A percentile compares a stretch with the other conserved stretches of the same genome.
phyloP scores from a whole-genome alignment of 2,888 invertebrate species.

The Theodoxus fluviatilis region DNA sequence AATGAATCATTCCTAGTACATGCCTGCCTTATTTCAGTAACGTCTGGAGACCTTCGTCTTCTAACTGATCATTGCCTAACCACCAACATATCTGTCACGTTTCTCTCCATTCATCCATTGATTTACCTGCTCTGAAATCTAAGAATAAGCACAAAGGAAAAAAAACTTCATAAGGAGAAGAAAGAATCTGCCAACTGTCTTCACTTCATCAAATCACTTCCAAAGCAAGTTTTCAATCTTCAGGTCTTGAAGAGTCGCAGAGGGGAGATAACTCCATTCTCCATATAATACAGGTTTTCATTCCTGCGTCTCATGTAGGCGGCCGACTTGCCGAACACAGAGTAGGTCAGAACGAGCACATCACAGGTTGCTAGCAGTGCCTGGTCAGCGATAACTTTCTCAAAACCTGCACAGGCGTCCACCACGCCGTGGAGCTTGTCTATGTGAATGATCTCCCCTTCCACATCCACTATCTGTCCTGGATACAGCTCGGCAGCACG shows the following conservation, averaged over 20 bases:
- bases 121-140: too few species aligned
- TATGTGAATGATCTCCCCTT: conserved; percentile 40
- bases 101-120: too few species aligned
- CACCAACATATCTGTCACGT: too few species aligned
- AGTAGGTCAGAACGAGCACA: conserved; percentile 37
- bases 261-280: conserved; percentile 31
- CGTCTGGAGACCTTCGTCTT: too few species aligned
- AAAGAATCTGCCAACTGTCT: too few species aligned
- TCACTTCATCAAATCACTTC: too few species aligned
- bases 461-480: conserved; percentile 29
- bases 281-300: conserved; percentile 34
- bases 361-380: conserved; percentile 36
- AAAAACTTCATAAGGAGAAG: too few species aligned
- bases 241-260: conserved; percentile 35
- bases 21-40: too few species aligned
- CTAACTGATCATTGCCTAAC: too few species aligned
- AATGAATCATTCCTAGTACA: too few species aligned
- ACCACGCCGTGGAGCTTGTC: conserved; percentile 29
- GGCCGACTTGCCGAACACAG: conserved; percentile 39
- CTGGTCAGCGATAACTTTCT: conserved; percentile 39
- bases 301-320: conserved; percentile 36
- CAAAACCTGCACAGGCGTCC: conserved; percentile 34
- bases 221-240: too few species aligned
- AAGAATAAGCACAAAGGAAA: too few species aligned
- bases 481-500: conserved; percentile 34